Evolutionary conservation across 2,113 vertebrate genomes (phyloP).

Genomic region (Empidonax alnorum): DNA sequence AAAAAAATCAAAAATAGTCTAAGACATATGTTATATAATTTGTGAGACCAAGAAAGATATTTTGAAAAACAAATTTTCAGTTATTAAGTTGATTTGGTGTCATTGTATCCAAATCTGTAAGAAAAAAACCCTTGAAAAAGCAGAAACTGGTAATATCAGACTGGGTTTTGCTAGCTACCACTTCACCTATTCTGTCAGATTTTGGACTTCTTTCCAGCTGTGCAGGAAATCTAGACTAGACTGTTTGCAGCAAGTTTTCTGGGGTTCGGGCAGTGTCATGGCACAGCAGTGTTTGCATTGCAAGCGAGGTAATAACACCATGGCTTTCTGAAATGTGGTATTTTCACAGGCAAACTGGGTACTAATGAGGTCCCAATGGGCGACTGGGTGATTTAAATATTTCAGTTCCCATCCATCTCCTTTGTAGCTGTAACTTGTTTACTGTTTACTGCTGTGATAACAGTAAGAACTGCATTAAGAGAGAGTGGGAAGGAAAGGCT

Average conservation of each 20-base stretch:
- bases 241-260: constrained; percentile 22
- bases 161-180: background rate
- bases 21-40: background rate
- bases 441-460: background rate
- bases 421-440: constrained; percentile 1
- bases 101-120: background rate
- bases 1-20: background rate
- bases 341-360: constrained; percentile 43
- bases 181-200: background rate
- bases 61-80: background rate
- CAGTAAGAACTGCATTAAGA: background rate
- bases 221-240: background rate
- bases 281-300: constrained; percentile 20
- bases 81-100: background rate
- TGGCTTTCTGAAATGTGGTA: background rate
- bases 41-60: background rate
- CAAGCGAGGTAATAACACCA: background rate
- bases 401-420: constrained; percentile 34
- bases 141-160: background rate
- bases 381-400: constrained; percentile 45
- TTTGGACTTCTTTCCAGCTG: background rate
- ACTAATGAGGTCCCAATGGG: constrained; percentile 39
- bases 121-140: background rate
- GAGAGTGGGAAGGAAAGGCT: background rate
- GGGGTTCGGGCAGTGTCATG: background rate